phyloP scores from a whole-genome alignment of 2,797 vertebrate genomes.

The Chiloscyllium punctatum region DNA sequence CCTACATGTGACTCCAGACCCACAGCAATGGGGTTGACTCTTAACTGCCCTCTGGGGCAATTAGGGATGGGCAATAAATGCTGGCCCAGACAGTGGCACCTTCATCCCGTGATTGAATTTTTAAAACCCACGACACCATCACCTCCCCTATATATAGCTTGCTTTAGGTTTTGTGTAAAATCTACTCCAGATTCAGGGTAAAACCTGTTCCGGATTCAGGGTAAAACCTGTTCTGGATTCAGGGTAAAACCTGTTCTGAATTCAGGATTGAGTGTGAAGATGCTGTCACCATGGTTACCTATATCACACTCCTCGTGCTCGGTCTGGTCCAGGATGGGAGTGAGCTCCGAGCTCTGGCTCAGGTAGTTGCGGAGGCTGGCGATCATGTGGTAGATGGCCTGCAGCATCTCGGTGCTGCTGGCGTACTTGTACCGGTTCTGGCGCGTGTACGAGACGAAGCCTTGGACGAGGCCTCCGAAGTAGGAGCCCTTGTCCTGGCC shows the following conservation, averaged over 20 bases:
- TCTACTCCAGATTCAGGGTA: neutral
- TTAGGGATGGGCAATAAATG: too few species aligned
- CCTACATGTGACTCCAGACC: too few species aligned
- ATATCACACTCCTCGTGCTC: neutral
- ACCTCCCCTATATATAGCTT: too few species aligned
- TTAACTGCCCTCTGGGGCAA: too few species aligned
- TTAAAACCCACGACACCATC: too few species aligned
- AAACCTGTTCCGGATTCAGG: neutral
- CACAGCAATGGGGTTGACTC: too few species aligned
- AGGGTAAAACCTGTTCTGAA: neutral
- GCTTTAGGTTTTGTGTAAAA: too few species aligned
- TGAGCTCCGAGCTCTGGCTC: neutral
- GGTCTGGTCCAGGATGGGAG: neutral
- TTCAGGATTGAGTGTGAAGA: neutral
- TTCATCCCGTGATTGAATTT: too few species aligned
- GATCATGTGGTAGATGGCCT: neutral
- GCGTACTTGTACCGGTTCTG: neutral
- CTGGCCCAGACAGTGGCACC: too few species aligned
- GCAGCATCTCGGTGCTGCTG: conserved; percentile 11
- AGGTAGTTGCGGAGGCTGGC: conserved; percentile 1
- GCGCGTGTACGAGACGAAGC: neutral
- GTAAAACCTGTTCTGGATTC: neutral
- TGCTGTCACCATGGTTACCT: neutral
- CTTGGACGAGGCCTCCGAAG: neutral
- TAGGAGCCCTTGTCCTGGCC: neutral